Evolutionary conservation across 2,888 invertebrate species (phyloP).

Genomic region (Xestia rhomboidea): DNA sequence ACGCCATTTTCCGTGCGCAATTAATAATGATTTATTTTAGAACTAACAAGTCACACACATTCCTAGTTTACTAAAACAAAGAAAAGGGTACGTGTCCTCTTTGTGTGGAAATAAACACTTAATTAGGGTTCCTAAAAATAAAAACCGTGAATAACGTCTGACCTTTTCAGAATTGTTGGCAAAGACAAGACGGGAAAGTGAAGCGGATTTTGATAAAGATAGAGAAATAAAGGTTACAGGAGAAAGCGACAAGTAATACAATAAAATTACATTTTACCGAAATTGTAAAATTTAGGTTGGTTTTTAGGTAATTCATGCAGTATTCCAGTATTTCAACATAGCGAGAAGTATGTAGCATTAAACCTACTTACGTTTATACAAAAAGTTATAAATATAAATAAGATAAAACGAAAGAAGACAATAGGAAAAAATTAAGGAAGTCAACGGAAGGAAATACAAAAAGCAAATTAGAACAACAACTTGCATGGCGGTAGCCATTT

Average conservation of each 20-base stretch:
- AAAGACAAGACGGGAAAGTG: background rate
- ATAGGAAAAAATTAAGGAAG: background rate
- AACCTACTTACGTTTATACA: background rate
- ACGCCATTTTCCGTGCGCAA: conserved; percentile 14
- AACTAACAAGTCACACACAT: conserved; percentile 2
- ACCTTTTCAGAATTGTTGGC: conserved; percentile 15
- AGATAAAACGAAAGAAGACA: too few species aligned
- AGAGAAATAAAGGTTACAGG: background rate
- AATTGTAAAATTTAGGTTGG: background rate
- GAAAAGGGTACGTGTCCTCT: conserved; percentile 7
- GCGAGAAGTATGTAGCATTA: background rate
- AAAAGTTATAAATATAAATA: background rate
- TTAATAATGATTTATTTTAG: conserved; percentile 25
- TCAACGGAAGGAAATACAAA: background rate
- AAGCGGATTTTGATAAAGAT: conserved; percentile 9
- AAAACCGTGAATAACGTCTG: background rate
- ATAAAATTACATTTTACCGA: background rate
- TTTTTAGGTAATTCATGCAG: background rate
- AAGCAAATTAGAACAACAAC: background rate
- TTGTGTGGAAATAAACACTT: conserved; percentile 12
- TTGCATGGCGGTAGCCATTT: background rate
- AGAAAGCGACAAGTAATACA: background rate
- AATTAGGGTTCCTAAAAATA: conserved; percentile 1
- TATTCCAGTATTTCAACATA: background rate
- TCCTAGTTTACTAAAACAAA: conserved; percentile 8